These are phyloP conservation scores for Scaptomyza flava DNA, from an alignment of 2,888 invertebrate genomes.

Conservation along the genomic window DNA sequence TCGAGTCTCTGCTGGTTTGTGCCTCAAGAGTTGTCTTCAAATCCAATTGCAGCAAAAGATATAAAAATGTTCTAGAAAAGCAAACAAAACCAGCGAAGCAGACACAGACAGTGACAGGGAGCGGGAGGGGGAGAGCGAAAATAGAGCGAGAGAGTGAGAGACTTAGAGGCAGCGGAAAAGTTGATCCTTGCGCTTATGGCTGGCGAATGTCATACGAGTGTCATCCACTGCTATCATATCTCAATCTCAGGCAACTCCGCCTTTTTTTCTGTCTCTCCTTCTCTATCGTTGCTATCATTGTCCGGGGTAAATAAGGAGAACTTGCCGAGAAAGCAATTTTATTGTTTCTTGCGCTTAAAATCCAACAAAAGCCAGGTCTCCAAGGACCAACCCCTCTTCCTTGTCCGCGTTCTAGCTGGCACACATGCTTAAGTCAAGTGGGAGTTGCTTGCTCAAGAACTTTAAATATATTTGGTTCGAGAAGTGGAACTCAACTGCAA, in stretches of 20 bases:
- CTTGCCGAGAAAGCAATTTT: constrained; percentile 72
- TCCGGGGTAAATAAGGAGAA: constrained; percentile 63
- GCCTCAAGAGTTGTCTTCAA: constrained; percentile 30
- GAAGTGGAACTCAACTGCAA: constrained; percentile 38
- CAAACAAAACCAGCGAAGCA: constrained; percentile 39
- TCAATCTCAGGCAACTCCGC: constrained; percentile 48
- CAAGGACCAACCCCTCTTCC: not conserved
- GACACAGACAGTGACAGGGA: not conserved
- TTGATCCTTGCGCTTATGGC: constrained; percentile 71
- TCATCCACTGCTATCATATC: constrained; percentile 70
- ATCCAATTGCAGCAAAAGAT: constrained; percentile 49
- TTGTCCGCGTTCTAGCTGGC: not conserved
- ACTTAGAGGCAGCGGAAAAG: constrained; percentile 38
- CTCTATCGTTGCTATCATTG: constrained; percentile 7
- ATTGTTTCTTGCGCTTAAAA: constrained; percentile 62
- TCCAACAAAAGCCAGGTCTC: constrained; percentile 21
- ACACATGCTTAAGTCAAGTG: constrained; percentile 30
- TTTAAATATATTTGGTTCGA: constrained; percentile 69
- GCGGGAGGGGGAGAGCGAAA: not conserved
- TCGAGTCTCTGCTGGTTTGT: constrained; percentile 53
- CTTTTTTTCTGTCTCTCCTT: not conserved
- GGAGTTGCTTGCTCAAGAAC: constrained; percentile 50
- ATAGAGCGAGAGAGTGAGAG: constrained; percentile 4
- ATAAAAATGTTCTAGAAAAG: not conserved
- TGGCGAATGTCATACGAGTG: constrained; percentile 62